Base-by-base conservation (phyloP, 2,113 vertebrate genomes). In the Heptranchias perlo region DNA sequence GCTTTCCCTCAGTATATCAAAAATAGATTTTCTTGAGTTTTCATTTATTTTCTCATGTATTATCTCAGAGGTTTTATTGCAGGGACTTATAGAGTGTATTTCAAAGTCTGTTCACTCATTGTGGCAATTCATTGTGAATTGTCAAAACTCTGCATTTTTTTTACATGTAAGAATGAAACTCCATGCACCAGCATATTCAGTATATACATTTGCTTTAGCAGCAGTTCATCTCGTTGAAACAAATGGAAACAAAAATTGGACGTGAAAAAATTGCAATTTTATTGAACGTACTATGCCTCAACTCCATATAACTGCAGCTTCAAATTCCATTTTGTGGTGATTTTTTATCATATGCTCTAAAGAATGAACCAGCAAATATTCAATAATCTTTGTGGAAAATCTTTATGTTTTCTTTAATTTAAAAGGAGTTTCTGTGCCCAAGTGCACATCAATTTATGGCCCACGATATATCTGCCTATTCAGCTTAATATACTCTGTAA, bases 201-300 rank as follows among this genome's bases (percentile, higher is more conserved):
- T 69, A 52, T 35, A 3, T 73, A 65, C 25, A 21, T 69, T 95
- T 52, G 28, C 65, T 95, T 95, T 67, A 69, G 28, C 44, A 52
- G 47, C 25, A 95, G 94, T 49, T 69, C 94, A 47, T 44, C 47
- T 31, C 47, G 73, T 52, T 95, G 65, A 95, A 67, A 69, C 35
- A 10, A 65, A 95, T 35, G 44, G 25, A 95, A 69, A 47, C 93
- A 95, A 95, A 62, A 61, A 62, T 18, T 69, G 28, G 62, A 64
- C 62, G 25, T 3, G 64, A n/a, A 64, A 64, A 94, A 64, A 67
- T 44, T 65, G 92, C 92, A 65, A 94, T 95, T 52, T 95, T 95
- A 35, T 95, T 95, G 28, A 95, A 69, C 52, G 64, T 39, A 69
- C 39, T 39, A 65, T 44, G n/a, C 62, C 1, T 25, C 65, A 65